These are phyloP conservation scores for Pseudanteris insignis DNA, from an alignment of 2,888 invertebrate species.

Conservation along the genomic window DNA sequence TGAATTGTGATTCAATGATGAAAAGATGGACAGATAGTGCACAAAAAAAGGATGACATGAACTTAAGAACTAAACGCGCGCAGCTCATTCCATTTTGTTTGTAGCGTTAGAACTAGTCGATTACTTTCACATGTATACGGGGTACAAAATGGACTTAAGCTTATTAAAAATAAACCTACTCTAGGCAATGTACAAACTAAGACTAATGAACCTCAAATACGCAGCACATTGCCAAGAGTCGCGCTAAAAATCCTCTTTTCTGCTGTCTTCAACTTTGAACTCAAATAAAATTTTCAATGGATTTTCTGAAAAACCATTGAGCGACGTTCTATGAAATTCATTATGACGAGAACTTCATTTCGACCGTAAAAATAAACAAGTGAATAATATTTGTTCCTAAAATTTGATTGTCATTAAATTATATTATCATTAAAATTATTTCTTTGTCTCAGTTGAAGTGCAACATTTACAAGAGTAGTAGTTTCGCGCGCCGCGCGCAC, in stretches of 20 bases:
- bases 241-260: conserved; percentile 7
- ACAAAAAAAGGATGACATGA: conserved; percentile 51
- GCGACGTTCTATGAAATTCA: conserved; percentile 10
- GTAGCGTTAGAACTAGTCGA: too few relatives aligned
- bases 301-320: too few relatives aligned
- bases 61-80: conserved; percentile 56
- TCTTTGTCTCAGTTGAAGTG: conserved; percentile 14
- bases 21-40: conserved; percentile 48
- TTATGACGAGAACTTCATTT: too few relatives aligned
- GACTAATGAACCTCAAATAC: neutral
- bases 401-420: too few relatives aligned
- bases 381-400: too few relatives aligned
- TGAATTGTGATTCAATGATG: conserved; percentile 44
- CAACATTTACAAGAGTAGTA: conserved; percentile 22
- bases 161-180: conserved; percentile 16
- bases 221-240: neutral
- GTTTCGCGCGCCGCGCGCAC: conserved; percentile 55
- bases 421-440: neutral
- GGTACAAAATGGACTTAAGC: conserved; percentile 22
- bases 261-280: conserved; percentile 22
- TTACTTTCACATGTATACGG: too few relatives aligned
- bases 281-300: neutral
- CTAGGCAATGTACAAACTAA: conserved; percentile 22
- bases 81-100: conserved; percentile 53
- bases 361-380: too few relatives aligned